Evolutionary conservation across 2,797 vertebrate species (phyloP).

Genomic region (Nyctalus aviator): DNA sequence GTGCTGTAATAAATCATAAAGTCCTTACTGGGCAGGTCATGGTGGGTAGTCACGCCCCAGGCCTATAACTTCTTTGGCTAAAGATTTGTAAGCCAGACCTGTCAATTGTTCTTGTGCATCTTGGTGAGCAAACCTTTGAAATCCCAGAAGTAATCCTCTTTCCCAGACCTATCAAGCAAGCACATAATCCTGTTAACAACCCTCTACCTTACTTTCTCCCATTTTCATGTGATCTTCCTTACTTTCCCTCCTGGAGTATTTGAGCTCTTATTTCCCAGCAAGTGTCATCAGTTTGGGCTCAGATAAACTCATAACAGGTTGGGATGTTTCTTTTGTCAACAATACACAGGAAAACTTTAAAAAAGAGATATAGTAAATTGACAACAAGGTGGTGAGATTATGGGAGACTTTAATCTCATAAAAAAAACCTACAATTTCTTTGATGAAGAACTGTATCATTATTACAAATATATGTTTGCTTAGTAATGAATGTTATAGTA

Average conservation of each 20-base stretch:
- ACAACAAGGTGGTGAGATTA: not conserved
- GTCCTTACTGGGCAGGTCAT: not conserved
- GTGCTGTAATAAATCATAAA: not conserved
- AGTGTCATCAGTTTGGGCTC: not conserved
- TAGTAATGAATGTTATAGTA: slow-evolving; percentile 18
- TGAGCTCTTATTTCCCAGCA: not conserved
- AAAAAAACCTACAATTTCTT: slow-evolving; percentile 53
- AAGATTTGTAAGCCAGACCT: not conserved
- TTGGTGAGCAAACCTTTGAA: not conserved
- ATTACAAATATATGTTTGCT: slow-evolving; percentile 39
- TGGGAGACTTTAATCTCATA: slow-evolving; percentile 24
- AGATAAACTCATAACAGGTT: not conserved
- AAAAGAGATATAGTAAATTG: slow-evolving; percentile 41
- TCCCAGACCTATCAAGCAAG: not conserved
- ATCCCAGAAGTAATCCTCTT: not conserved
- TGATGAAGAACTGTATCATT: not conserved
- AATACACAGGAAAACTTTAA: not conserved
- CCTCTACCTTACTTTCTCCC: not conserved
- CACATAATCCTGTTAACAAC: not conserved
- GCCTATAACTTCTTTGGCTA: not conserved
- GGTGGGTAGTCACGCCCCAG: not conserved
- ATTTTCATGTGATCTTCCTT: not conserved
- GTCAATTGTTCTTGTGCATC: not conserved
- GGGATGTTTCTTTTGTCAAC: not conserved
- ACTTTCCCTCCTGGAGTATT: not conserved